Evolutionary conservation across 2,888 invertebrate genomes (phyloP).

Genomic region (Ormyrus thymus): DNA sequence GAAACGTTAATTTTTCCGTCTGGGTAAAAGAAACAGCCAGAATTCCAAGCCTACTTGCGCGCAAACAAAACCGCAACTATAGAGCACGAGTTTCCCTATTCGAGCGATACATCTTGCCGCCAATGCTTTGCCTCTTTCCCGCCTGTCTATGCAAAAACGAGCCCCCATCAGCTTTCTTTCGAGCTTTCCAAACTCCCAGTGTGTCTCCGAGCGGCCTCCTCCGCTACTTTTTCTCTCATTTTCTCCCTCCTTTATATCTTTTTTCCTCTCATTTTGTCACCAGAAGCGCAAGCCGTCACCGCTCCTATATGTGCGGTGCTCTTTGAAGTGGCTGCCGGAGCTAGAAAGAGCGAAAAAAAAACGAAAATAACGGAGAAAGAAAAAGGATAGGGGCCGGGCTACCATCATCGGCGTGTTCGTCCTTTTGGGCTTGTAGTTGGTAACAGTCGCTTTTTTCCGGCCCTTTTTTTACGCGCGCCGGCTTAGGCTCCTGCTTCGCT

Average conservation of each 20-base stretch:
- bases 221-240: conserved; percentile 1
- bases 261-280: not conserved
- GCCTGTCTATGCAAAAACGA: not conserved
- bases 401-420: no score
- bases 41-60: no score
- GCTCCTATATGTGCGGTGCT: not conserved
- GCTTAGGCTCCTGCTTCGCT: not conserved
- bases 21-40: no score
- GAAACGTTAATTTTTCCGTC: no score
- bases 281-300: no score
- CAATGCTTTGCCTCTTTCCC: no score
- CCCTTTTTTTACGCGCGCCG: conserved; percentile 2
- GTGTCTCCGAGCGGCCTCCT: not conserved
- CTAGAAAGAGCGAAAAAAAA: not conserved
- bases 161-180: not conserved
- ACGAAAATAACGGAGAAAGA: not conserved
- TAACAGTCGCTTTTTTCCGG: not conserved
- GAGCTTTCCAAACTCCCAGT: not conserved
- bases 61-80: no score
- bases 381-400: conserved; percentile 1
- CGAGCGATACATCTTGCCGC: no score
- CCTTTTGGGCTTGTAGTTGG: not conserved
- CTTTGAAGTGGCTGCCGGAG: conserved; percentile 21
- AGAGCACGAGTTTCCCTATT: no score
- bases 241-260: not conserved